Percentiles rank a stretch among this genome's conserved stretches.
Conservation (phyloP, 2,888 invertebrate genomes). For the Drosophila longiperda region DNA sequence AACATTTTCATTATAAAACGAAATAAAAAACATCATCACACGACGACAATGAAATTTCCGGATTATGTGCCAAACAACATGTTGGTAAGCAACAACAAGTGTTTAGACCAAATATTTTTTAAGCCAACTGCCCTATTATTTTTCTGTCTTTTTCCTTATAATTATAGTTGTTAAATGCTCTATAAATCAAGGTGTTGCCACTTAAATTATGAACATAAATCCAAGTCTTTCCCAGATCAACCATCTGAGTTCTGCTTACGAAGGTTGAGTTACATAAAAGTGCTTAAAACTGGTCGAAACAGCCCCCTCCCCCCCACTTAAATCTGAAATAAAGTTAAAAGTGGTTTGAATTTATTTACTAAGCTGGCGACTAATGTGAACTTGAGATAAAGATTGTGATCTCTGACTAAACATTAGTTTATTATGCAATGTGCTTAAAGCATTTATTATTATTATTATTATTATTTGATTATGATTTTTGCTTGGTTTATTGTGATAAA, state of each 20-base stretch:
- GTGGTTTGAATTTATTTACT: slow-evolving; percentile 23
- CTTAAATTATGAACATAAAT: slow-evolving; percentile 52
- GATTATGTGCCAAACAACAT: slow-evolving; percentile 84
- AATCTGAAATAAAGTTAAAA: slow-evolving; percentile 23
- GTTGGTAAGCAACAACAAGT: slow-evolving; percentile 74
- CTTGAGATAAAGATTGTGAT: slow-evolving; percentile 16
- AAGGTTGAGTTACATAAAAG: slow-evolving; percentile 51
- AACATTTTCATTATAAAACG: slow-evolving; percentile 54
- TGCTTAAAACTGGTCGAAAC: slow-evolving; percentile 30
- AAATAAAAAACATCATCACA: slow-evolving; percentile 32
- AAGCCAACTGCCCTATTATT: neutral
- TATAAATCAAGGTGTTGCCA: slow-evolving; percentile 60
- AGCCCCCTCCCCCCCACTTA: neutral
- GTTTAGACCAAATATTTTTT: slow-evolving; percentile 11
- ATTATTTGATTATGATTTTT: neutral
- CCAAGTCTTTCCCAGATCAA: slow-evolving; percentile 21
- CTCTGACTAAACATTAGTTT: slow-evolving; percentile 13
- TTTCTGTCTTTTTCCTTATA: slow-evolving; percentile 42
- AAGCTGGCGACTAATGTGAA: slow-evolving; percentile 10
- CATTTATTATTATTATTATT: neutral
- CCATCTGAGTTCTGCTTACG: slow-evolving; percentile 22
- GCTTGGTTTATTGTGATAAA: neutral
- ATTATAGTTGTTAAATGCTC: slow-evolving; percentile 56
- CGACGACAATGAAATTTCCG: slow-evolving; percentile 81
- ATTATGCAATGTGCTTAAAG: neutral